Percentiles rank a stretch among this genome's conserved stretches.
phyloP scores from a whole-genome alignment of 2,113 vertebrate genomes.

The Brachionichthys hirsutus region DNA sequence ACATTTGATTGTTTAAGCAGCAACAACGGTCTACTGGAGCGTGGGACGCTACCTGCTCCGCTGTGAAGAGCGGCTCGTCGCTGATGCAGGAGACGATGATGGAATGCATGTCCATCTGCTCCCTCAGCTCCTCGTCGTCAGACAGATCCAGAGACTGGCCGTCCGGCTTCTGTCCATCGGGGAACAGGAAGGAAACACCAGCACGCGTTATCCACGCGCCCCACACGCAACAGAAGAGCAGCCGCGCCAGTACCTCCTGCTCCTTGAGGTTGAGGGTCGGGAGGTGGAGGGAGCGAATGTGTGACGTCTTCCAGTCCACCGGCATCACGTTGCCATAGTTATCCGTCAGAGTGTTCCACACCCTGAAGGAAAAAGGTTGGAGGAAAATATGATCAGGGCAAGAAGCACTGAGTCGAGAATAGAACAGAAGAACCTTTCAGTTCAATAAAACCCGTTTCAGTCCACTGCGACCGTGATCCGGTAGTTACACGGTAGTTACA shows the following conservation, averaged over 20 bases:
- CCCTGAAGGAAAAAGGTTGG: constrained; percentile 68
- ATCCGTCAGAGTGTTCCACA: constrained; percentile 96
- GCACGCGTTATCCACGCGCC: not conserved
- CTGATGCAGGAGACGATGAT: constrained; percentile 95
- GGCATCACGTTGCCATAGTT: constrained; percentile 98
- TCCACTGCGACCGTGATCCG: constrained; percentile 49
- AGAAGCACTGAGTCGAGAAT: too few species aligned
- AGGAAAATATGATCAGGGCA: not conserved
- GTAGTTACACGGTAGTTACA: too few species aligned
- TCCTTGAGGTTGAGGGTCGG: constrained; percentile 90
- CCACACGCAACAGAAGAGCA: not conserved
- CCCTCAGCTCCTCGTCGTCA: constrained; percentile 94
- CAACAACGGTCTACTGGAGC: too few species aligned
- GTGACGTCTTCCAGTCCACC: constrained; percentile 96
- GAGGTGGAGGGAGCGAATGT: constrained; percentile 89
- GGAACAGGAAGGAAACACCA: not conserved
- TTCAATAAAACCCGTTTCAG: constrained; percentile 10
- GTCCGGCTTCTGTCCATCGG: constrained; percentile 77
- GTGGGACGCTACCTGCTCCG: constrained; percentile 85
- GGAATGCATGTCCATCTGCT: constrained; percentile 97
- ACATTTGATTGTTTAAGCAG: too few species aligned
- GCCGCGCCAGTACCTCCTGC: constrained; percentile 78
- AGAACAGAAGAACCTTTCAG: too few species aligned
- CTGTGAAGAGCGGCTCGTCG: constrained; percentile 94
- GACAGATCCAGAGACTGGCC: constrained; percentile 88